Evolutionary conservation across 2,888 invertebrate species (phyloP).

Genomic region (Onthophagus sagittarius): DNA sequence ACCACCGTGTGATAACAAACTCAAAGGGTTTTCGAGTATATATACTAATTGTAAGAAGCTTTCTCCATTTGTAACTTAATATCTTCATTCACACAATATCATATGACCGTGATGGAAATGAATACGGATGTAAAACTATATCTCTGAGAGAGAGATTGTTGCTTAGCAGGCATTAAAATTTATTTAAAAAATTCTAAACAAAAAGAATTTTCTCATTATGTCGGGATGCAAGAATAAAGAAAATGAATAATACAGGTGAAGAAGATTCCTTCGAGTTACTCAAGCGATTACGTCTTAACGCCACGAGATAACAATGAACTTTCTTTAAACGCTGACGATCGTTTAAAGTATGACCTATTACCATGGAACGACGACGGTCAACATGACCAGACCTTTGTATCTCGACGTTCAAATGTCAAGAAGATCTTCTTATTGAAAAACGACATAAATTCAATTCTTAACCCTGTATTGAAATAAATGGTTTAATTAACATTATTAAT

Average conservation of each 20-base stretch:
- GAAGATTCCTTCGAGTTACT: background rate
- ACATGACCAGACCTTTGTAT: background rate
- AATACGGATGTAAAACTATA: background rate
- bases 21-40: background rate
- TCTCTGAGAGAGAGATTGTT: background rate
- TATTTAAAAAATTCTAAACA: too few species aligned
- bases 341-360: background rate
- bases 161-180: background rate
- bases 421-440: background rate
- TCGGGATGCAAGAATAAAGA: background rate
- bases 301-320: background rate
- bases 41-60: slow-evolving; percentile 1
- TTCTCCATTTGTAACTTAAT: background rate
- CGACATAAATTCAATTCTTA: background rate
- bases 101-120: background rate
- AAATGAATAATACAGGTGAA: too few species aligned
- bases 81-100: background rate
- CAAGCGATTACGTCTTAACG: background rate
- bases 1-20: background rate
- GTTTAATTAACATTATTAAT: too few species aligned
- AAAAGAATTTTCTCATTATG: too few species aligned
- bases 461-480: too few species aligned
- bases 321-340: background rate
- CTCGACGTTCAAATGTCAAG: background rate
- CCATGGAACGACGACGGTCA: background rate